Evolutionary conservation across 2,797 vertebrate genomes (phyloP), one percentile per base, ranked within the genome.

Genomic region (Adrianichthys oophorus): DNA sequence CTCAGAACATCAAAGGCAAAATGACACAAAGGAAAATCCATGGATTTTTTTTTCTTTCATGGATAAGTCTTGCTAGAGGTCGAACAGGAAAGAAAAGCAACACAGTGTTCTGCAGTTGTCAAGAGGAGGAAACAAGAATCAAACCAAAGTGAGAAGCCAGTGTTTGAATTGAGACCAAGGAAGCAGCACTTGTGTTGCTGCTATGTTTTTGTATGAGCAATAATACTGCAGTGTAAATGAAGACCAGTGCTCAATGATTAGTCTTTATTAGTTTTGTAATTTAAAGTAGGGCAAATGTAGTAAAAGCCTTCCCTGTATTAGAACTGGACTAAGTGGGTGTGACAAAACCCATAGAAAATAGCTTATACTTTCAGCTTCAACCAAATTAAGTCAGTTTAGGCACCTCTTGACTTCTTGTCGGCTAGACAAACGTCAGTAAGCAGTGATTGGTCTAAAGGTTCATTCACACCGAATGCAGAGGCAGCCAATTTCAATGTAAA

Each of bases 221-320:
- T 84, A 83, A 72, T 76, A 82, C 90, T 84, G 87, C 89, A 90
- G 84, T 89, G 86, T 90, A 84, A 90, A 60, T 51, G 72, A 89
- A 88, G 83, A 89, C 85, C 80, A 63, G 42, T 59, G 48, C 68
- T 78, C 63, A 81, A 84, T 78, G 83, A 67, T 49, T 21, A 21
- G 19, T 21, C 19, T 3, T 21, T 21, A 21, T 2, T 21, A 21
- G 26, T 26, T 26, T 26, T 26, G 7, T 7, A 7, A 26, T 26
- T 26, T 26, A 26, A 26, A 26, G 6, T 26, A 7, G 26, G 26
- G 7, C 4, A 5, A 26, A 26, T 26, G 24, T 26, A 5, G 5
- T 26, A 26, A 26, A 26, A 26, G 3, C 19, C 19, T 21, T 21
- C 19, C 19, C 19, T 21, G 19, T 21, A 2, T 26, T 5, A 26